These are phyloP conservation scores for Eupithecia insigniata DNA, from an alignment of 2,888 invertebrate genomes.

Conservation along the genomic window DNA sequence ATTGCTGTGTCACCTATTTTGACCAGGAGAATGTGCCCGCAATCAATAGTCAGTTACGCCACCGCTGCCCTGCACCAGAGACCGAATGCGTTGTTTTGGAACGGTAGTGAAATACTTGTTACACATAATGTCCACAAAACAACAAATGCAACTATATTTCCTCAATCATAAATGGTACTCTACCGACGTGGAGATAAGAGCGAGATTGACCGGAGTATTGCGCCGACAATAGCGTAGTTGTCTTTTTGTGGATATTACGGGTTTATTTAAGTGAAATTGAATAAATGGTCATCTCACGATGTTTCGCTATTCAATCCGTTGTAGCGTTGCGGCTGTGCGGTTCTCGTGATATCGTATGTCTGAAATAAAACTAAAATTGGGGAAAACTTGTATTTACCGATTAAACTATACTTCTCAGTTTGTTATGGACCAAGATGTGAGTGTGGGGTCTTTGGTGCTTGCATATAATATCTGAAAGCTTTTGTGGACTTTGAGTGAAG, in stretches of 20 bases:
- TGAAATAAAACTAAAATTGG: constrained; percentile 61
- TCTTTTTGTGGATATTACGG: constrained; percentile 81
- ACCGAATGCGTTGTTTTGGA: constrained; percentile 71
- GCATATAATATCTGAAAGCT: constrained; percentile 51
- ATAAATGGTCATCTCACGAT: constrained; percentile 82
- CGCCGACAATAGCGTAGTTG: constrained; percentile 64
- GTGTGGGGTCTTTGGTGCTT: constrained; percentile 54
- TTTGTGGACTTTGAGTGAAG: constrained; percentile 52
- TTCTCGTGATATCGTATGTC: constrained; percentile 54
- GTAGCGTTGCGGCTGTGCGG: constrained; percentile 64
- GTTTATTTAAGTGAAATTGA: constrained; percentile 84
- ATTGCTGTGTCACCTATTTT: background rate
- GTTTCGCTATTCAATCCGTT: constrained; percentile 75
- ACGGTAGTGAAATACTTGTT: constrained; percentile 73
- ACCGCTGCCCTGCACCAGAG: constrained; percentile 53
- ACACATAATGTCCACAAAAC: constrained; percentile 62
- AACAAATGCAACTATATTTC: constrained; percentile 52
- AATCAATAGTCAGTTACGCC: constrained; percentile 61
- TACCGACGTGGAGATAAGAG: constrained; percentile 56
- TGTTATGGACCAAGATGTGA: constrained; percentile 73
- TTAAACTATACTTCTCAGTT: constrained; percentile 41
- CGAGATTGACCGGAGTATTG: constrained; percentile 52
- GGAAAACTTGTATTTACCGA: constrained; percentile 44
- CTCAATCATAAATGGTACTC: constrained; percentile 53
- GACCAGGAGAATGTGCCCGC: constrained; percentile 43